phyloP scores from a whole-genome alignment of 2,888 invertebrate species.

The Cephus nigrinus region DNA sequence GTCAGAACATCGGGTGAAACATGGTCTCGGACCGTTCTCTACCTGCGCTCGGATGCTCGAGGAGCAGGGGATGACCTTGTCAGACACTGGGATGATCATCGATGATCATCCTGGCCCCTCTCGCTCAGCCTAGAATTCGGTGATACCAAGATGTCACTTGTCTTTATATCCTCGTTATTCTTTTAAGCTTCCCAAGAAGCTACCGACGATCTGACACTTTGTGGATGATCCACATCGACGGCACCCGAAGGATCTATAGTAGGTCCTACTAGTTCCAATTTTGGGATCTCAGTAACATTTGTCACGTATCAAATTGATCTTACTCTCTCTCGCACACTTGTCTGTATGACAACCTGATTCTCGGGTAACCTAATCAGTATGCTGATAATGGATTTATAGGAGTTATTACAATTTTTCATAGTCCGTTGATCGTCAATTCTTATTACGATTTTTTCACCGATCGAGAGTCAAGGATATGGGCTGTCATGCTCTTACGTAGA shows the following conservation, averaged over 20 bases:
- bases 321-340: neutral
- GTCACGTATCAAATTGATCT: neutral
- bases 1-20: constrained; percentile 59
- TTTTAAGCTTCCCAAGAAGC: neutral
- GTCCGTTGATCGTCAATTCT: neutral
- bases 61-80: neutral
- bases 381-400: neutral
- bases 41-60: neutral
- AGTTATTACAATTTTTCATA: neutral
- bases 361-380: neutral
- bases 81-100: neutral
- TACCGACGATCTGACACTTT: neutral
- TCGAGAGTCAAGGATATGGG: neutral
- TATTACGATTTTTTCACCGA: neutral
- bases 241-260: neutral
- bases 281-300: neutral
- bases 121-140: neutral
- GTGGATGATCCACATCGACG: neutral
- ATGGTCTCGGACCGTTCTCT: constrained; percentile 35
- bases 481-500: neutral
- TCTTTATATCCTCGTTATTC: neutral
- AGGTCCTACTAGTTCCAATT: neutral
- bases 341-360: neutral
- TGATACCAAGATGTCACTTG: neutral
- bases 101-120: neutral